phyloP scores from a whole-genome alignment of 1,140 invertebrate species.

The Drosophila sechellia region DNA sequence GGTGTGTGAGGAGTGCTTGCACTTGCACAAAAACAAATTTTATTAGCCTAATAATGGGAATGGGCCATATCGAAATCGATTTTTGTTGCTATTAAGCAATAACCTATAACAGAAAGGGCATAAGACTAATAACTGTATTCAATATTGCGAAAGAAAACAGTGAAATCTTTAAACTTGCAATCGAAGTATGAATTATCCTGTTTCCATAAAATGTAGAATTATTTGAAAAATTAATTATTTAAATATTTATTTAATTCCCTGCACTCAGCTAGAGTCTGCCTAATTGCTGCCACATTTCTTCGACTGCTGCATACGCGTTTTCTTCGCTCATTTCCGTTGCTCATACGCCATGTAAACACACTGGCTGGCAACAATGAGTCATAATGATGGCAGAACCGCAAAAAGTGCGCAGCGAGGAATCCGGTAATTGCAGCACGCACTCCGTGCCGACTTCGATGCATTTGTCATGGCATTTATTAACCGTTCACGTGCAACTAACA shows the following conservation, averaged over 20 bases:
- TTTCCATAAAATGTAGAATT: too few relatives aligned
- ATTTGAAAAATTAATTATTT: not conserved
- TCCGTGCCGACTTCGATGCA: conserved; percentile 57
- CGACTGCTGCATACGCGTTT: not conserved
- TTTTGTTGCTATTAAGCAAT: too few relatives aligned
- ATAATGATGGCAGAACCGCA: conserved; percentile 57
- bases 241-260: not conserved
- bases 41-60: not conserved
- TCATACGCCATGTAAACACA: conserved; percentile 71
- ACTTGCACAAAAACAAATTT: not conserved
- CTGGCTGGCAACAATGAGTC: conserved; percentile 62
- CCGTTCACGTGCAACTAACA: conserved; percentile 73
- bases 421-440: conserved; percentile 73
- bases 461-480: conserved; percentile 77
- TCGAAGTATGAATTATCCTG: too few relatives aligned
- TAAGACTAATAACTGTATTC: too few relatives aligned
- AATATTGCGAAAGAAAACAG: too few relatives aligned
- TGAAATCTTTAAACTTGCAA: too few relatives aligned
- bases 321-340: conserved; percentile 55
- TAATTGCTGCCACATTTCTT: not conserved
- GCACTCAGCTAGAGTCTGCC: not conserved
- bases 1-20: not conserved
- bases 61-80: too few relatives aligned
- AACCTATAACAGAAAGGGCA: too few relatives aligned
- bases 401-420: conserved; percentile 8